These are phyloP conservation scores for Melanerpes aurifrons DNA, from an alignment of 2,113 vertebrate species.

Conservation along the genomic window DNA sequence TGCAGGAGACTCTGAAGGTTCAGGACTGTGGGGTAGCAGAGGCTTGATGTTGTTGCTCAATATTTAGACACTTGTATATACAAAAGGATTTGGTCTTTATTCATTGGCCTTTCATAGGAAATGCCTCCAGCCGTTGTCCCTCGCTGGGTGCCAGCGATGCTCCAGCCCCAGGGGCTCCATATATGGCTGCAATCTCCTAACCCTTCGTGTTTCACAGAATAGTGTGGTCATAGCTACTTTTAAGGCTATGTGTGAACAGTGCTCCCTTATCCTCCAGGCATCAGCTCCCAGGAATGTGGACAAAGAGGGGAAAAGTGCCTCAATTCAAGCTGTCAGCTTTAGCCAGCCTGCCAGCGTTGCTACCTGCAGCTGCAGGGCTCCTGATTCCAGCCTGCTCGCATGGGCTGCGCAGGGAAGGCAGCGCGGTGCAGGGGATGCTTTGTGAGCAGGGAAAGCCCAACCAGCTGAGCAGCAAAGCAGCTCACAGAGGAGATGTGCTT, in stretches of 20 bases:
- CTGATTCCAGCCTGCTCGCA: neutral
- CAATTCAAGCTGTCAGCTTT: neutral
- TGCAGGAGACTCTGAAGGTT: neutral
- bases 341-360: neutral
- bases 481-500: fast-evolving
- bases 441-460: neutral
- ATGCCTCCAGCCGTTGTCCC: conserved; percentile 36
- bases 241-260: conserved; percentile 35
- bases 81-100: conserved; percentile 36
- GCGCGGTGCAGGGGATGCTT: neutral
- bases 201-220: neutral
- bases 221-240: conserved; percentile 28
- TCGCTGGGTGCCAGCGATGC: neutral
- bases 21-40: neutral
- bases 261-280: neutral
- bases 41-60: neutral
- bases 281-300: conserved; percentile 31
- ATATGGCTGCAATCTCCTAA: conserved; percentile 53
- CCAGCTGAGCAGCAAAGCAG: neutral
- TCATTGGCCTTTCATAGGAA: conserved; percentile 44
- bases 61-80: conserved; percentile 39
- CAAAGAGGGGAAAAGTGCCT: neutral
- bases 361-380: neutral
- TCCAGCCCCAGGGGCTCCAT: conserved; percentile 43
- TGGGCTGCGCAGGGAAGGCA: neutral